Base-by-base conservation (phyloP, 2,888 invertebrate genomes). In the Conchocele bisecta region DNA sequence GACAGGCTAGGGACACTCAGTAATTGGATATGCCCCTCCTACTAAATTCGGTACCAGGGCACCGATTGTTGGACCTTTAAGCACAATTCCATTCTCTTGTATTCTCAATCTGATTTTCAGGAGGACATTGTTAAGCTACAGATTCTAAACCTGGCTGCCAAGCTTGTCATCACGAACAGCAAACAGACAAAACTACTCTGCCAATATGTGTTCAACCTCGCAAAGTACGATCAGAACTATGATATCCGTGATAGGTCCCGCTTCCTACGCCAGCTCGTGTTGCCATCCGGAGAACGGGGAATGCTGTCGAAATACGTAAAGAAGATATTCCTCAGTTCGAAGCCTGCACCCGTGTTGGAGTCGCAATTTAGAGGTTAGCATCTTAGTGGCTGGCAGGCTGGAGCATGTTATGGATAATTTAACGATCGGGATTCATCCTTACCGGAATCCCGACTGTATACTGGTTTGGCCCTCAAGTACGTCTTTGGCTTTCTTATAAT, bases 201-300 rank as follows among this genome's bases (percentile, higher is more conserved):
- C 85, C 96, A 97, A 89, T 99, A 99, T 92, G 95, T 99, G 42
- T 95, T 99, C 88, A 96, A 93, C 83, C 93, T 99, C 86, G 98
- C 99, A 0, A 95, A 97, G 83, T 99, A 99, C 91, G 99, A 99
- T 93, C 95, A 96, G 83, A 98, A 97, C 92, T 99, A 99, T 90
- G 99, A 99, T 92, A 97, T 99, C 59, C 93, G 99, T 26, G 99
- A 99, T 92, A 93, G 98, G 11, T 97, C 98, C 4, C 93, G 99
- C 26, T 95, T 99, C 89, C 93, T 99, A 59, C 94, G 95, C 15
- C 95, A 95, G 75, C 94, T 97, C 83, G 93, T 97, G 29, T 94
- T 96, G 82, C 93, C 94, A 11, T 22, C 72, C 9, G 91, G 92
- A 15, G 92, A 93, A 41, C 92, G 92, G 63, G 87, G 87, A 54